These are phyloP conservation scores for Cylas formicarius DNA, from an alignment of 1,140 invertebrate species.

Conservation along the genomic window DNA sequence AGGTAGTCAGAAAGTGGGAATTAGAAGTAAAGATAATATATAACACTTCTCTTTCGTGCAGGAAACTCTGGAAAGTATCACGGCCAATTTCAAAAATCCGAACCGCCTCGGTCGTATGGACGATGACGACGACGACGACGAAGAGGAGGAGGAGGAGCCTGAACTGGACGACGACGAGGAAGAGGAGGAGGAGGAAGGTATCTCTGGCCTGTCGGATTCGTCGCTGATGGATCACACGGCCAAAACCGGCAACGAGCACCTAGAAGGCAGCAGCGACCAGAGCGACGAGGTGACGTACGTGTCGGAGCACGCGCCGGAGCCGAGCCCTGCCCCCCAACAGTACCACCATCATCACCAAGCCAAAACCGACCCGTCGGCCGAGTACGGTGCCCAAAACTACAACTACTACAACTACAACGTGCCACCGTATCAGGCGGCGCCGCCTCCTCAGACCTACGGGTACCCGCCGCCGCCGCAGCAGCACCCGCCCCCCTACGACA, in stretches of 20 bases:
- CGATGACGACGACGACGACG: conserved; percentile 23
- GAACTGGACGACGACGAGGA: conserved; percentile 12
- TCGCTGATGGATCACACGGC: not conserved
- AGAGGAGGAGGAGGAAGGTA: conserved; percentile 15
- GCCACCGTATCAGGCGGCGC: conserved; percentile 30
- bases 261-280: conserved; percentile 28
- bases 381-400: conserved; percentile 22
- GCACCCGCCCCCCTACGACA: conserved; percentile 32
- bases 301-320: conserved; percentile 26
- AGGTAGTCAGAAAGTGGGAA: not conserved
- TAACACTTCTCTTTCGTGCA: conserved; percentile 24
- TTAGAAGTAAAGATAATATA: not conserved
- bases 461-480: conserved; percentile 19
- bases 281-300: conserved; percentile 35
- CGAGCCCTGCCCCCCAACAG: conserved; percentile 5
- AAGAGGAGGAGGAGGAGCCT: conserved; percentile 10
- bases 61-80: conserved; percentile 40
- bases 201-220: conserved; percentile 7
- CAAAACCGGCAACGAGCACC: conserved; percentile 12
- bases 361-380: conserved; percentile 22
- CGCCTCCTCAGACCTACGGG: conserved; percentile 25
- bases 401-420: conserved; percentile 35
- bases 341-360: conserved; percentile 16
- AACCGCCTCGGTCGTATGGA: conserved; percentile 15
- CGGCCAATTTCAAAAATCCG: conserved; percentile 20